Base-by-base conservation (phyloP, 2,888 invertebrate species). In the Phanerotoma sp. region DNA sequence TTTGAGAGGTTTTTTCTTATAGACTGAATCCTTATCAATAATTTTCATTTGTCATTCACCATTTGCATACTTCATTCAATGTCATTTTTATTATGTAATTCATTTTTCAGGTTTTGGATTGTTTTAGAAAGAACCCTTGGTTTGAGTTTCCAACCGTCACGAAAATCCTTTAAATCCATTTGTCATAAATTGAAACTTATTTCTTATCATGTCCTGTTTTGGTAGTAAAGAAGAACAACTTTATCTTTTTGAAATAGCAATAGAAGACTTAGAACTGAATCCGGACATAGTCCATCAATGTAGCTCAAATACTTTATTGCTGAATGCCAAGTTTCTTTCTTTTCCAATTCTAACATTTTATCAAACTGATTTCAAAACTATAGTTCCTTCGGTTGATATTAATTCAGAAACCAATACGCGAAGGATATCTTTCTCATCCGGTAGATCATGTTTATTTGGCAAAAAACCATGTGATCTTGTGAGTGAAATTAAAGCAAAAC, bases 241-340 rank as follows among this genome's bases (percentile, higher is more conserved):
- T 32, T 75, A 73, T 56, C 66, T 74, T 35, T 54, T 68, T 33
- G 73, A 76, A 59, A 54, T 75, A 44, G 61, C 66, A 52, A 61
- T 75, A 56, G 65, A 72, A 50, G 69, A 66, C 51, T 56, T 77
- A n/a, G 62, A 60, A 46, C 65, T 75, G 41, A 63, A 67, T 9
- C 48, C 52, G 16, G 64, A 62, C 50, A 73, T 69, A 62, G 63
- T 69, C 37, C 61, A 64, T 38, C 65, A 68, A 33, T 51, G 64
- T 48, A 69, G 67, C 41, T 61, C 70, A 33, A 63, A 60, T 22
- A 62, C 66, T 7, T 57, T 75, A 16, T 61, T 66, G 55, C 65
- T 75, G 42, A 71, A 71, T 65, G 64, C 75, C 44, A 72, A 68
- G 57, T 71, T 75, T 61, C 67, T 75, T 57, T 69, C 75, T 56